phyloP scores from a whole-genome alignment of 2,888 invertebrate genomes.

The Pristionchus entomophagus region DNA sequence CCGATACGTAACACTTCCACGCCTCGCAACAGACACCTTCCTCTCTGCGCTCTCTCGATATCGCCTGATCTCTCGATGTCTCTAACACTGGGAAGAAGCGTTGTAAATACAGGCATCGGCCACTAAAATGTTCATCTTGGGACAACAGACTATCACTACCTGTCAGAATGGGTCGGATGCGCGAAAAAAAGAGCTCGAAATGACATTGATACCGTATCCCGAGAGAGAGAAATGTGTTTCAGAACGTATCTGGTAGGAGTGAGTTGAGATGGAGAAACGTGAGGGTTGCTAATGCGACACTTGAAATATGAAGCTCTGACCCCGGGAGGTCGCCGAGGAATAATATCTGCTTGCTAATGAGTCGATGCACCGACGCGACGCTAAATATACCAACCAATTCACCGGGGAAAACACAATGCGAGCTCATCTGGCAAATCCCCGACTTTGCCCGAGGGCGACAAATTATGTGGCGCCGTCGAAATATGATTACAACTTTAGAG shows the following conservation, averaged over 20 bases:
- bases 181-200: no score
- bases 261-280: no score
- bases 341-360: not conserved
- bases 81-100: not conserved
- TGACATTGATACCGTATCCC: no score
- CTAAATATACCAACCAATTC: not conserved
- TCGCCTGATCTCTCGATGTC: not conserved
- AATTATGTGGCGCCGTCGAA: slow-evolving; percentile 21
- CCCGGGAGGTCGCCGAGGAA: no score
- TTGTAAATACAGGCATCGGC: slow-evolving; percentile 26
- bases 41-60: no score
- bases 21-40: slow-evolving; percentile 27
- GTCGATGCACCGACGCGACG: not conserved
- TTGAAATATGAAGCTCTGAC: no score
- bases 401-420: not conserved
- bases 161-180: not conserved
- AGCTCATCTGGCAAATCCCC: slow-evolving; percentile 4
- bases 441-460: no score
- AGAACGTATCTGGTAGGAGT: no score
- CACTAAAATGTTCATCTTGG: slow-evolving; percentile 23
- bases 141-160: not conserved
- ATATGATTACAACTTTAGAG: not conserved
- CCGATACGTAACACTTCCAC: no score
- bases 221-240: no score
- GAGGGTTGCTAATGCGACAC: no score